phyloP scores from a whole-genome alignment of 2,888 invertebrate species.

The Trisateles emortualis region DNA sequence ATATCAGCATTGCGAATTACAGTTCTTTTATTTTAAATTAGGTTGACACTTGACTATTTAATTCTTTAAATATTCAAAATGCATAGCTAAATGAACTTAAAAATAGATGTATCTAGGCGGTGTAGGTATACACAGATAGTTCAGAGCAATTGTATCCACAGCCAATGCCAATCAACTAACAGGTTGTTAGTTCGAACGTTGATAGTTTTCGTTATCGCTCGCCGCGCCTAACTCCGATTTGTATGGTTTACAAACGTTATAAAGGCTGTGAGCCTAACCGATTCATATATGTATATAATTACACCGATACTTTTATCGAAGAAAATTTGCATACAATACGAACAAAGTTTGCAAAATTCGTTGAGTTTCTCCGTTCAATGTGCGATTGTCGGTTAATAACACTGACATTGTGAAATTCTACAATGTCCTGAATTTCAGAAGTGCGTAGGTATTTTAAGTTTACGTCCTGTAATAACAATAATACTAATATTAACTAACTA shows the following conservation, averaged over 20 bases:
- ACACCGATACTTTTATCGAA: slow-evolving; percentile 43
- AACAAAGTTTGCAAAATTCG: slow-evolving; percentile 27
- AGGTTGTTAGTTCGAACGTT: slow-evolving; percentile 36
- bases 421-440: not conserved
- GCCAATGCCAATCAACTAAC: slow-evolving; percentile 32
- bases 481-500: too few species aligned
- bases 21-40: not conserved
- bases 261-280: slow-evolving; percentile 33
- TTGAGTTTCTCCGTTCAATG: slow-evolving; percentile 13
- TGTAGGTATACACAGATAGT: slow-evolving; percentile 33
- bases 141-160: slow-evolving; percentile 26
- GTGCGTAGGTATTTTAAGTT: too few species aligned
- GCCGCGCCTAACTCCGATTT: slow-evolving; percentile 63
- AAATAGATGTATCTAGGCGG: too few species aligned
- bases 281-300: slow-evolving; percentile 53
- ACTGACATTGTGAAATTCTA: slow-evolving; percentile 5
- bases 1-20: slow-evolving; percentile 2
- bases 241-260: slow-evolving; percentile 51
- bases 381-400: slow-evolving; percentile 7
- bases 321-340: slow-evolving; percentile 55
- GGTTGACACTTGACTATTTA: not conserved
- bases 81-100: too few species aligned
- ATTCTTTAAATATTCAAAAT: too few species aligned
- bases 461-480: too few species aligned
- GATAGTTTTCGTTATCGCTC: slow-evolving; percentile 66